phyloP scores from a whole-genome alignment of 2,797 vertebrate genomes.

The Rhynchonycteris naso region DNA sequence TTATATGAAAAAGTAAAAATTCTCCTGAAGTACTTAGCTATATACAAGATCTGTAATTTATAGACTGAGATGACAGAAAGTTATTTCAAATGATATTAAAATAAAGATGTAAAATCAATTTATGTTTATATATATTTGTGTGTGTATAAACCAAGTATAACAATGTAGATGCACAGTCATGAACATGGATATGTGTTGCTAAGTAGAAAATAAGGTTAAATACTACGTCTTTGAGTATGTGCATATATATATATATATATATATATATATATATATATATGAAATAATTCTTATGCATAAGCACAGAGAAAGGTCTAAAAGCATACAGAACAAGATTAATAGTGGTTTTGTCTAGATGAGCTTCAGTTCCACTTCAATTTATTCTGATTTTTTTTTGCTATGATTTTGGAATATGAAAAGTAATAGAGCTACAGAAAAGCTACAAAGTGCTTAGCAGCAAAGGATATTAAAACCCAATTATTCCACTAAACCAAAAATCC shows the following conservation, averaged over 20 bases:
- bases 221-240: not conserved
- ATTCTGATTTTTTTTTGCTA: not conserved
- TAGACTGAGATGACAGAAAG: not conserved
- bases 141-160: not conserved
- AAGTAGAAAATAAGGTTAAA: not conserved
- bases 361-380: not conserved
- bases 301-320: not conserved
- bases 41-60: not conserved
- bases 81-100: not conserved
- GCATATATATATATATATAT: rapidly evolving
- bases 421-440: not conserved
- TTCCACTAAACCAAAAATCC: not conserved
- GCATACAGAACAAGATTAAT: not conserved
- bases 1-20: not conserved
- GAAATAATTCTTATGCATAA: not conserved
- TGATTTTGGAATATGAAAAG: conserved; percentile 4
- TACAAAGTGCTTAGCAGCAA: not conserved
- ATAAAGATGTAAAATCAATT: not conserved
- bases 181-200: not conserved
- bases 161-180: not conserved
- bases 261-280: too few relatives aligned
- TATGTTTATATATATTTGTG: not conserved
- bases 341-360: not conserved
- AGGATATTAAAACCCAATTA: not conserved
- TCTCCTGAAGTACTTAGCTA: not conserved